phyloP scores from a whole-genome alignment of 2,888 invertebrate genomes.

The Octonoba sinensis region DNA sequence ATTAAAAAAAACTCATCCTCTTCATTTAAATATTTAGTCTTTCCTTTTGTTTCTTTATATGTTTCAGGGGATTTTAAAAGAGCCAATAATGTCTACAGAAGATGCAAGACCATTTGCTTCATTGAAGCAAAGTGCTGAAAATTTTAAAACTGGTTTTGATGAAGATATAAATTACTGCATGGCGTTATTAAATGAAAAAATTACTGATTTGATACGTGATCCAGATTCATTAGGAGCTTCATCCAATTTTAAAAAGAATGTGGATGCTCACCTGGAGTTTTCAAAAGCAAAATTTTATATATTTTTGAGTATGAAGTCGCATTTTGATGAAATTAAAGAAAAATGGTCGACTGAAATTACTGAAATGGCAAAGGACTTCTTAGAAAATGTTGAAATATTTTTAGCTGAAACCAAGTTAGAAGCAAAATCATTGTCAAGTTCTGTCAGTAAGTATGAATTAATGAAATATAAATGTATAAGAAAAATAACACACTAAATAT shows the following conservation, averaged over 20 bases:
- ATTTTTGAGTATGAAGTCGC: slow-evolving; percentile 9
- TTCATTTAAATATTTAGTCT: background rate
- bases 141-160: slow-evolving; percentile 32
- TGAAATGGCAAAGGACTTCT: slow-evolving; percentile 22
- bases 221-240: slow-evolving; percentile 21
- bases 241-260: background rate
- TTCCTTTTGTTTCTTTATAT: background rate
- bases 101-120: slow-evolving; percentile 36
- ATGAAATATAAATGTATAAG: no score
- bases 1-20: no score
- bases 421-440: slow-evolving; percentile 14
- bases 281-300: slow-evolving; percentile 37
- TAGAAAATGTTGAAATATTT: slow-evolving; percentile 49
- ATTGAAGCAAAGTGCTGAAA: slow-evolving; percentile 17
- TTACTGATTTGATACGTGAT: slow-evolving; percentile 20
- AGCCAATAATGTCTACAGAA: slow-evolving; percentile 5
- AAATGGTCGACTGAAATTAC: slow-evolving; percentile 7
- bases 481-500: no score
- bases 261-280: slow-evolving; percentile 28
- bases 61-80: background rate
- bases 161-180: slow-evolving; percentile 3
- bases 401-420: slow-evolving; percentile 37
- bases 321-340: slow-evolving; percentile 5
- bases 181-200: slow-evolving; percentile 9
- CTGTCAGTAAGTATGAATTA: background rate